Percentiles rank a stretch among this genome's conserved stretches.
These are phyloP conservation scores for Eristalis pertinax DNA, from an alignment of 2,888 invertebrate genomes.

Conservation along the genomic window DNA sequence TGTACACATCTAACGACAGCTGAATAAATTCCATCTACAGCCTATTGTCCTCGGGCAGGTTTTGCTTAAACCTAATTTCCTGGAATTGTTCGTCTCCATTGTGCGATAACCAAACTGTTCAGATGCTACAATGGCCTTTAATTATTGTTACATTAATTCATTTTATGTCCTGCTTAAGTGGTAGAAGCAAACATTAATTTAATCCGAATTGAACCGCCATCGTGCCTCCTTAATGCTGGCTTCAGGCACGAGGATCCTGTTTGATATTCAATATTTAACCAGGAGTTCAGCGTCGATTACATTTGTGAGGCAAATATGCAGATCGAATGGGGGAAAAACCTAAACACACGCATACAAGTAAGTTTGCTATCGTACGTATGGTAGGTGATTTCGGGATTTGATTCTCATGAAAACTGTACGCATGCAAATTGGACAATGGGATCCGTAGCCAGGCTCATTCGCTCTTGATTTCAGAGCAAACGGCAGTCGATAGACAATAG, in stretches of 20 bases:
- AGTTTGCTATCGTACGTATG: background rate
- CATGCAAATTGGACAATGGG: background rate
- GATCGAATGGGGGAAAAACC: background rate
- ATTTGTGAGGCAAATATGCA: background rate
- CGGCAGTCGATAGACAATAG: too few relatives aligned
- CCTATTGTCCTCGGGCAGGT: background rate
- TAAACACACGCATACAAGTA: background rate
- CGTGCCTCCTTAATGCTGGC: background rate
- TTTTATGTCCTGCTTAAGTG: slow-evolving; percentile 54
- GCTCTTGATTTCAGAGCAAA: too few relatives aligned
- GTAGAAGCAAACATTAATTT: slow-evolving; percentile 53
- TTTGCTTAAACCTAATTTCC: slow-evolving; percentile 47
- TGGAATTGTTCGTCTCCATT: slow-evolving; percentile 34
- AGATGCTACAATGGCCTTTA: slow-evolving; percentile 48
- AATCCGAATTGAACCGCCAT: slow-evolving; percentile 32
- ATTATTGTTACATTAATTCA: slow-evolving; percentile 61
- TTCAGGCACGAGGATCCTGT: background rate
- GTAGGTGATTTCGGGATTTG: background rate
- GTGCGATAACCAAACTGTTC: slow-evolving; percentile 53
- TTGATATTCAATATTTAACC: slow-evolving; percentile 4
- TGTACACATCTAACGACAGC: background rate
- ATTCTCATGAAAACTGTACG: background rate
- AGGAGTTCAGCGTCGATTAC: slow-evolving; percentile 7
- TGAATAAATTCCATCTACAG: background rate
- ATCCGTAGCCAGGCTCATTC: background rate